phyloP scores from a whole-genome alignment of 1,140 invertebrate species.

The Nasonia giraulti region DNA sequence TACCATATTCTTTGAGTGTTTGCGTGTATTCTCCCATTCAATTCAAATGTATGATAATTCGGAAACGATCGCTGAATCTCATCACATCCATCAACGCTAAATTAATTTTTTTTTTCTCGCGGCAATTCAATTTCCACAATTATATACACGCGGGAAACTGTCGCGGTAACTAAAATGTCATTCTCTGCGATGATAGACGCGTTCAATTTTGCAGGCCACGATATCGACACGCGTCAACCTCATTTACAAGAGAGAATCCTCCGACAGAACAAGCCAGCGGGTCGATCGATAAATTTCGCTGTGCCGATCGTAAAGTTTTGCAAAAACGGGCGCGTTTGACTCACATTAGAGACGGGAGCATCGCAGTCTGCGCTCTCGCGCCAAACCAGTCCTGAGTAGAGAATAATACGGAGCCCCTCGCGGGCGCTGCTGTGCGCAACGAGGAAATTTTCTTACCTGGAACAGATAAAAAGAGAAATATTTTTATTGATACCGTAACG shows the following conservation, averaged over 20 bases:
- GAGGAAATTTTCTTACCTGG: conserved; percentile 40
- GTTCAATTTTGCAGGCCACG: background rate
- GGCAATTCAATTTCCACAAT: no score
- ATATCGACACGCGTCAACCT: background rate
- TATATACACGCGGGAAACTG: no score
- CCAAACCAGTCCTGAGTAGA: background rate
- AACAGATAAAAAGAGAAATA: conserved; percentile 35
- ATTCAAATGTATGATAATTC: no score
- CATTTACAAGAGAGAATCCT: background rate
- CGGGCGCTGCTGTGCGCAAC: no score
- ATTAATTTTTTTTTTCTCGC: no score
- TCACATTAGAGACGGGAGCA: conserved; percentile 29
- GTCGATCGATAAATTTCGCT: conserved; percentile 13
- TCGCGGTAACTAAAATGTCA: no score
- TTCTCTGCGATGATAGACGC: background rate
- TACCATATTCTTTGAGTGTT: no score
- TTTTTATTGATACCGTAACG: conserved; percentile 34
- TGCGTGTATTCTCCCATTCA: no score
- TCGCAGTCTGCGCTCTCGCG: no score
- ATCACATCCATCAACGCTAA: no score
- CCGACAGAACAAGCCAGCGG: background rate
- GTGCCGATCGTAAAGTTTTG: conserved; percentile 32
- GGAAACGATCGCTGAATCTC: no score
- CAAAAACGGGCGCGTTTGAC: background rate
- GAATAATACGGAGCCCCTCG: conserved; percentile 11